Evolutionary conservation across 2,888 invertebrate species (phyloP).

Genomic region (Drosophila imparisetae): DNA sequence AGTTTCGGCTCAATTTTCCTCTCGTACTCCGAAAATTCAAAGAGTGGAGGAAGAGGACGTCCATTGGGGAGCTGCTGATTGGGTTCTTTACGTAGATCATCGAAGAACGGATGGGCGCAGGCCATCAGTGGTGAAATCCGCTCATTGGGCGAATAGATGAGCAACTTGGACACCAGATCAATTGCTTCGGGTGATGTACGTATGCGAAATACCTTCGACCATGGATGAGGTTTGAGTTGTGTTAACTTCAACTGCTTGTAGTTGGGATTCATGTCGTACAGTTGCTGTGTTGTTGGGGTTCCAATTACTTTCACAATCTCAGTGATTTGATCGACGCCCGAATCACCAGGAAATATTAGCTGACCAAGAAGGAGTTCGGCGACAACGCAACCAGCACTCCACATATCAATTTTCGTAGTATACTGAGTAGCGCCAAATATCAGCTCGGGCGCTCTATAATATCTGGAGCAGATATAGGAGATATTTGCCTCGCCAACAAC

Average conservation of each 20-base stretch:
- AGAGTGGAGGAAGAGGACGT: constrained; percentile 95
- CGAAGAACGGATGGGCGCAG: constrained; percentile 99
- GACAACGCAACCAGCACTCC: constrained; percentile 99
- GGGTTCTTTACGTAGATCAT: constrained; percentile 97
- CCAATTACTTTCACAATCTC: constrained; percentile 99
- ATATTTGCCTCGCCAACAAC: constrained; percentile 98
- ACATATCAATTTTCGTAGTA: constrained; percentile 97
- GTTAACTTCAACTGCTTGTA: constrained; percentile 99
- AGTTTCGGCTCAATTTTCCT: constrained; percentile 75
- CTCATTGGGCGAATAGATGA: constrained; percentile 98
- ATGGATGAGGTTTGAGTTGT: constrained; percentile 99
- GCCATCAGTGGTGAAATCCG: constrained; percentile 97
- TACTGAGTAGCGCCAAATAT: constrained; percentile 99
- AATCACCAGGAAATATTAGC: constrained; percentile 99
- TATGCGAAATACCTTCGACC: constrained; percentile 98
- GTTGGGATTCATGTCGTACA: constrained; percentile 99
- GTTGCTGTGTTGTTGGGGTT: constrained; percentile 98
- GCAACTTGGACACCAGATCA: constrained; percentile 94
- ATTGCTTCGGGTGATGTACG: constrained; percentile 96
- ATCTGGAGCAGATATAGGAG: constrained; percentile 99
- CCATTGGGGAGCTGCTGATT: constrained; percentile 96
- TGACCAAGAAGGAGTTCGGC: constrained; percentile 98
- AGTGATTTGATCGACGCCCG: constrained; percentile 99
- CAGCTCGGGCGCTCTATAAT: constrained; percentile 99
- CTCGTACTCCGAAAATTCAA: constrained; percentile 96